Percentiles rank a stretch among this genome's conserved stretches.
These are phyloP conservation scores for Cyanistes caeruleus DNA, from an alignment of 2,113 vertebrate genomes.

Conservation along the genomic window DNA sequence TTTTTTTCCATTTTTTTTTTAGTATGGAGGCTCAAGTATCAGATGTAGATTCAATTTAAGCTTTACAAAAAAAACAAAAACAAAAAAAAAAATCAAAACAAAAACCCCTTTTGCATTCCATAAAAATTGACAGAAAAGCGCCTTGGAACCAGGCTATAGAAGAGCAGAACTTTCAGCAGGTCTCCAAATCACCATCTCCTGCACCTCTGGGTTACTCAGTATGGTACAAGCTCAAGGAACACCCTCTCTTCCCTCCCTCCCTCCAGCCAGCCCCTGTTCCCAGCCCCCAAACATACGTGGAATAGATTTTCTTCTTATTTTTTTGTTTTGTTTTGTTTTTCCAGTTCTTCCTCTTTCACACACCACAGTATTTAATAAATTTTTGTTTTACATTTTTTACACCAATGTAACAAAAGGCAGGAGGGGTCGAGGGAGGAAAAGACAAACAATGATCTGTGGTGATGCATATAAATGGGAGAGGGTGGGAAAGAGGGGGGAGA, in stretches of 20 bases:
- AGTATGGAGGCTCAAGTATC: constrained; percentile 82
- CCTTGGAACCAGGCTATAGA: constrained; percentile 59
- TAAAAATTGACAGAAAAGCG: constrained; percentile 81
- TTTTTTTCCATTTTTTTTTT: constrained; percentile 58
- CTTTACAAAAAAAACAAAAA: constrained; percentile 77
- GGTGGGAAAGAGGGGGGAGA: not conserved
- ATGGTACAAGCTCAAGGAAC: constrained; percentile 2
- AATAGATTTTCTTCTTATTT: constrained; percentile 62
- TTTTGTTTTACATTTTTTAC: constrained; percentile 85
- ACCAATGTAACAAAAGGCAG: constrained; percentile 81
- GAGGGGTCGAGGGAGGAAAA: constrained; percentile 13
- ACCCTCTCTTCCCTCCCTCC: constrained; percentile 29
- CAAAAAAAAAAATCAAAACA: constrained; percentile 60
- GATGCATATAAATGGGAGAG: constrained; percentile 56
- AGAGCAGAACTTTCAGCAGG: constrained; percentile 61
- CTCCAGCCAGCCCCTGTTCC: constrained; percentile 1
- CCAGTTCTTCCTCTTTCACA: constrained; percentile 78
- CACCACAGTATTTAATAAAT: constrained; percentile 81
- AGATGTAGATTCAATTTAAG: constrained; percentile 82
- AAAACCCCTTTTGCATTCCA: constrained; percentile 78
- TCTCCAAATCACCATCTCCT: constrained; percentile 16
- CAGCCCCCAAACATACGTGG: constrained; percentile 72
- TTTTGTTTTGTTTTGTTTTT: constrained; percentile 50
- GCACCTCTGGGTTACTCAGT: constrained; percentile 23
- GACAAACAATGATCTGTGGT: constrained; percentile 55